Evolutionary conservation across 2,113 vertebrate genomes (phyloP), one percentile per base, ranked within the genome.

Genomic region (Saimiri boliviensis): DNA sequence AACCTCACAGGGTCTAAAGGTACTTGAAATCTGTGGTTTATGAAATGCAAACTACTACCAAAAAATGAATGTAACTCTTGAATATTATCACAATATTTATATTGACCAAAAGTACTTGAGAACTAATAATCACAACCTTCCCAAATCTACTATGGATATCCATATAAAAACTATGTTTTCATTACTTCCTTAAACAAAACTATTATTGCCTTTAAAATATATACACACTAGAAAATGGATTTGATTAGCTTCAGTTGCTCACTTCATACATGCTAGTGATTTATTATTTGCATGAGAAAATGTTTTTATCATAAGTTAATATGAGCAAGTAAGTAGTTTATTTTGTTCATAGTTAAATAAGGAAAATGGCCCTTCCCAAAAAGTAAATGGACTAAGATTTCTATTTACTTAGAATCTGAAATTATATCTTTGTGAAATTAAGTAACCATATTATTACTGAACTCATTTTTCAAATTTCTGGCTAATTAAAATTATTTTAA

Each of bases 21-120:
- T 97, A 93, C 97, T 98, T 97, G 97, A 97, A 98, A 97, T 96
- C 92, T 97, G 93, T 82, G 95, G 73, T 96, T 98, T 95, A 97
- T 52, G 76, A 98, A 97, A 96, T 96, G 92, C 86, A 88, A 92
- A 98, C 63, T 96, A 96, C 91, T 98, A 96, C 97, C 98, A 98
- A 94, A 74, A 94, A 97, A 94, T 7, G 89, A 97, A 98, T 73
- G 96, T 86, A 98, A 96, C 74, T 98, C 97, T 97, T 98, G 93
- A 96, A 94, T 77, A 82, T 95, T 95, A 96, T 98, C 93, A 95
- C 82, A 97, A 77, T 97, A 98, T 98, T 98, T 98, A 97, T 94
- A 97, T 54, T 90, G 95, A 91, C 92, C 87, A 80, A 70, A 93
- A 88, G 56, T 58, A 71, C 83, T 90, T 80, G 85, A 95, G 86